Percentiles rank a stretch among this genome's conserved stretches.
These are phyloP conservation scores for Ceyx erithaca DNA, from an alignment of 2,797 vertebrate species.

Conservation along the genomic window DNA sequence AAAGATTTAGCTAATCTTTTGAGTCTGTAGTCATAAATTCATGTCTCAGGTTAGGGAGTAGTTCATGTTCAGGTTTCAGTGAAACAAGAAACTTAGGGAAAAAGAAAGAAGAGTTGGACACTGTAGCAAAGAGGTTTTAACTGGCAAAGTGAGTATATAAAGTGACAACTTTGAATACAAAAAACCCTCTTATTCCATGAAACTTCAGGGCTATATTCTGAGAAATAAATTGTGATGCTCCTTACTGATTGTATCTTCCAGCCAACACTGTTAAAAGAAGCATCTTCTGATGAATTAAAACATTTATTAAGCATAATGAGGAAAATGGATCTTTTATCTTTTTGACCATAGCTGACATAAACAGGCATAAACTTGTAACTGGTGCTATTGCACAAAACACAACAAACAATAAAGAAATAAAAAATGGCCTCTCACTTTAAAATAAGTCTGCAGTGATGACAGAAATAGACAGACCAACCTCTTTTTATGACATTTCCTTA, in stretches of 20 bases:
- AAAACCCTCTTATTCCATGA: neutral
- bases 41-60: neutral
- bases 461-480: neutral
- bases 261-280: neutral
- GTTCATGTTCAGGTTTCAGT: neutral
- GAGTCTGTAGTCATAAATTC: neutral
- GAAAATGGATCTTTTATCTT: neutral
- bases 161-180: neutral
- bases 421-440: constrained; percentile 1
- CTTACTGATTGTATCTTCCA: neutral
- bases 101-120: neutral
- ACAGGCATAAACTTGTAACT: neutral
- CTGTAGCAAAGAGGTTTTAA: neutral
- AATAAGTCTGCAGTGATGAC: neutral
- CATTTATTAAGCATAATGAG: neutral
- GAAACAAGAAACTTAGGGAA: neutral
- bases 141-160: neutral
- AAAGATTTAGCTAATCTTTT: neutral
- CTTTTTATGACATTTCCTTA: neutral
- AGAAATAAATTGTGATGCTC: neutral
- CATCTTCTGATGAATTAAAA: neutral
- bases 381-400: neutral
- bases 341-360: neutral
- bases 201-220: neutral
- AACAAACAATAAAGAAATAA: neutral